Base-by-base conservation (phyloP, 2,113 vertebrate species). In the Strix uralensis region DNA sequence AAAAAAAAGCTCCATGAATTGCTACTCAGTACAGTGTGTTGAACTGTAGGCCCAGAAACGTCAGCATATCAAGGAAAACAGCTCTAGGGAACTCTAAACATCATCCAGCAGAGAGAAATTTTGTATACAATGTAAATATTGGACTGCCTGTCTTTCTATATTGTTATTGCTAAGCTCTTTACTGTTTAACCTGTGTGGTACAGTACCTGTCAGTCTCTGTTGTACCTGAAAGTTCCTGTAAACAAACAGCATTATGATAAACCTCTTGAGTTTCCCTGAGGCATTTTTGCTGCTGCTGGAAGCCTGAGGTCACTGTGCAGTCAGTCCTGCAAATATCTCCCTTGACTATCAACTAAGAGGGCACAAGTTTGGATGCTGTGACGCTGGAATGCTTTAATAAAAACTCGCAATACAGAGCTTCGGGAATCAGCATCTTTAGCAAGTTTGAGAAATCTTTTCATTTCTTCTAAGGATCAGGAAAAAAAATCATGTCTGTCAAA, bases 401-500 rank as follows among this genome's bases (percentile, higher is more conserved):
- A 94, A 90, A 23, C 71, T 92, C 10, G 4, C 59, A 69, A 92
- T 69, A 98, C 98, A 94, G 73, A 97, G 97, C 96, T 99, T 98
- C 25, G 91, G 98, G 87, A 91, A 97, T 98, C 98, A 91, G 97
- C 98, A 62, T 98, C 98, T 83, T 99, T 98, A 95, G 98, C 98
- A 73, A 99, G 95, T 27, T 91, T 96, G 81, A 99, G 98, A 93
- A 99, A 98, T 57, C 86, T 95, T 36, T 98, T 98, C 42, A 98
- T 98, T 97, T 99, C 98, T 96, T 97, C 91, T 36, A 97, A 97
- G 26, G 97, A 98, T 34, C 98, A 98, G 10, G 98, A 97, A 97
- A 98, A 65, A 65, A 51, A 98, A 98, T 70, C 95, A 96, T 34
- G 98, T 98, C 92, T 98, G 98, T 99, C 98, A 95, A 99, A 96